These are phyloP conservation scores for Turritopsis dohrnii DNA, from an alignment of 30 jellyfish, hydroid and myxozoan genomes.

Conservation along the genomic window DNA sequence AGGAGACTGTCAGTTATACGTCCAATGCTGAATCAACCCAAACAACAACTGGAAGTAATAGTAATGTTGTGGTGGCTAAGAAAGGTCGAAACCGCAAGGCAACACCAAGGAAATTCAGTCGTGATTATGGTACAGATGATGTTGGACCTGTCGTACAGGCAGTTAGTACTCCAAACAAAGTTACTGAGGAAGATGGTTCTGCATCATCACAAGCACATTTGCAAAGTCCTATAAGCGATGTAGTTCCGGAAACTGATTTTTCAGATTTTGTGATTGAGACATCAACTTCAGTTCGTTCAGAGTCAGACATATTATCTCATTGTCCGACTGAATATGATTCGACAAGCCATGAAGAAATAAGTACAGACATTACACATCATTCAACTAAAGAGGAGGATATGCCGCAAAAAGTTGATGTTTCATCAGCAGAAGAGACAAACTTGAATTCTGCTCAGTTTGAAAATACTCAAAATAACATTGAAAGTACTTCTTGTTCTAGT, in stretches of 20 bases:
- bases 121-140: not conserved
- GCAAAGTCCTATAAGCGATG: not conserved
- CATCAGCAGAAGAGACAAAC: not conserved
- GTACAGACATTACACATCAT: not conserved
- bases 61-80: not conserved
- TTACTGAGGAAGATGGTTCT: not conserved
- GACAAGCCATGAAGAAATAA: not conserved
- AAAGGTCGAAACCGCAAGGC: conserved; percentile 7
- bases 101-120: conserved; percentile 5
- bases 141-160: not conserved
- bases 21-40: not conserved
- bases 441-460: not conserved
- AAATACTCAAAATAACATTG: not conserved
- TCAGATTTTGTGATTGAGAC: not conserved
- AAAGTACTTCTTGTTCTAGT: not conserved
- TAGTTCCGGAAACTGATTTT: not conserved
- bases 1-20: not conserved
- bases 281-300: not conserved
- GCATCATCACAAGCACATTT: not conserved
- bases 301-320: not conserved
- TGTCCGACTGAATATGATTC: not conserved
- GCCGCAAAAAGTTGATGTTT: not conserved
- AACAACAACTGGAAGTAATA: not conserved
- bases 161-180: not conserved
- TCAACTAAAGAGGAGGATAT: not conserved